phyloP scores from a whole-genome alignment of 2,113 vertebrate species.

The Phaethon lepturus region DNA sequence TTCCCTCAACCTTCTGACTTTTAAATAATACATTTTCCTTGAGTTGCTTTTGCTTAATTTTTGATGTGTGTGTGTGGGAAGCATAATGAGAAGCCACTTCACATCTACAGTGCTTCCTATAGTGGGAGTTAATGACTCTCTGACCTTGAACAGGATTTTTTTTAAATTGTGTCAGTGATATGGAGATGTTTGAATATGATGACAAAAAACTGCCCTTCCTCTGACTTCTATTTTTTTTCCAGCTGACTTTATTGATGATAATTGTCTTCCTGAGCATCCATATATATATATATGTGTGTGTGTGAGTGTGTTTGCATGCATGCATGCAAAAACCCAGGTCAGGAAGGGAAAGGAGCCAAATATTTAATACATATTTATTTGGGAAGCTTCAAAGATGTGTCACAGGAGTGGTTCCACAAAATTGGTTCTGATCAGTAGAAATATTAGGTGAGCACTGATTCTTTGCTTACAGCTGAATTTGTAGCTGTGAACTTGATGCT shows the following conservation, averaged over 20 bases:
- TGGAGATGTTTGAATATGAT: background rate
- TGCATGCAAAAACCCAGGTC: background rate
- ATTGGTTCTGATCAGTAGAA: background rate
- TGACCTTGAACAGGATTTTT: constrained; percentile 48
- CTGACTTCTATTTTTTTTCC: background rate
- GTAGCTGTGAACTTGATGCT: background rate
- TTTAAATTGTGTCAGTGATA: background rate
- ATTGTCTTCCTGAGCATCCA: background rate
- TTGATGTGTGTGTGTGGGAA: background rate
- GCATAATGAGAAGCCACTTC: background rate
- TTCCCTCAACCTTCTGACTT: constrained; percentile 3
- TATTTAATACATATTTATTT: background rate
- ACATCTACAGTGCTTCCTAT: background rate
- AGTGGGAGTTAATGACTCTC: constrained; percentile 35
- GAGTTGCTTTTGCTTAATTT: background rate
- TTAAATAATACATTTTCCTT: background rate
- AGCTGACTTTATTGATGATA: background rate
- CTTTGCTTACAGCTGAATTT: background rate
- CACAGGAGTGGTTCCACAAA: background rate
- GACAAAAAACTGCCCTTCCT: background rate
- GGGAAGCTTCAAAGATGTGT: background rate
- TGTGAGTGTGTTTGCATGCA: background rate
- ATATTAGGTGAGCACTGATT: background rate
- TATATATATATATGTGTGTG: accelerated
- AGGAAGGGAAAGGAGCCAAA: background rate